Evolutionary conservation across 2,113 vertebrate genomes (phyloP).

Genomic region (Catharus minimus): DNA sequence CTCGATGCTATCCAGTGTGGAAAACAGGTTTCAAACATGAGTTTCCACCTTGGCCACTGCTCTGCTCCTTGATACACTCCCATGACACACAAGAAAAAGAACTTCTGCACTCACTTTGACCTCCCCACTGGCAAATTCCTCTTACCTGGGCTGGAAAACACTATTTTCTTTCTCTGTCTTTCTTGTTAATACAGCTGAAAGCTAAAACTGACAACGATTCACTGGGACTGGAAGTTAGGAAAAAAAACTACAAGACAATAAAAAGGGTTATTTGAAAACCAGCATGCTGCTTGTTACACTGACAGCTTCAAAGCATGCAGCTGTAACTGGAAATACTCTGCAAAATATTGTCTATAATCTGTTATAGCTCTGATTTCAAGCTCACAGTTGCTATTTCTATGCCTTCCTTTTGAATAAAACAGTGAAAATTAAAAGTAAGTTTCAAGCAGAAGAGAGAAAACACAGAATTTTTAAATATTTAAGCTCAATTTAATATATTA

Average conservation of each 20-base stretch:
- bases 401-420: conserved; percentile 60
- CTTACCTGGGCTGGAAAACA: conserved; percentile 17
- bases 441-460: conserved; percentile 66
- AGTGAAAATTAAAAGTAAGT: conserved; percentile 31
- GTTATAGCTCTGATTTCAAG: conserved; percentile 57
- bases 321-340: conserved; percentile 63
- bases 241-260: background rate
- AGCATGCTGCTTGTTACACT: conserved; percentile 52
- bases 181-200: conserved; percentile 50
- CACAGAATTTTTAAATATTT: conserved; percentile 50
- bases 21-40: background rate
- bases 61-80: background rate
- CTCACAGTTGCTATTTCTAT: conserved; percentile 63
- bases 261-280: conserved; percentile 33
- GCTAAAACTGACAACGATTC: conserved; percentile 27
- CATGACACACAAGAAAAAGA: background rate
- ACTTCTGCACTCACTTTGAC: background rate
- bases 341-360: conserved; percentile 42
- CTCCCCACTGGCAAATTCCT: background rate
- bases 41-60: background rate
- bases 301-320: conserved; percentile 48
- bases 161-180: background rate
- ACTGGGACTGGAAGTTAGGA: background rate
- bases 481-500: conserved; percentile 45
- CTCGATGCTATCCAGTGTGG: background rate